Percentiles rank a stretch among this genome's conserved stretches.
phyloP scores from a whole-genome alignment of 2,888 invertebrate species.

The Polylopha cassiicola region DNA sequence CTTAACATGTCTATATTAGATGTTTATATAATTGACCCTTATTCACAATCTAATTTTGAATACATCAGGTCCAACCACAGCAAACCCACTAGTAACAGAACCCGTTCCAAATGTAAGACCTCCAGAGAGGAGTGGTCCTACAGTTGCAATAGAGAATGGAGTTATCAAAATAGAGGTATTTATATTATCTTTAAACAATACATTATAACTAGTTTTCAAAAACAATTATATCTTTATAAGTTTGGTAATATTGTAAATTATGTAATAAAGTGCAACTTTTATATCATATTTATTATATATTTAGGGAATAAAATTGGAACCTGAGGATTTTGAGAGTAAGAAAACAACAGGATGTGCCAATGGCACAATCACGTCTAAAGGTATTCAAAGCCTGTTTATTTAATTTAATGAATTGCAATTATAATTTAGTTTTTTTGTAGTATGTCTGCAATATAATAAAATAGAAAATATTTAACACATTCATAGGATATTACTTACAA shows the following conservation, averaged over 20 bases:
- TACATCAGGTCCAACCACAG: background rate
- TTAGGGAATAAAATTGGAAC: constrained; percentile 16
- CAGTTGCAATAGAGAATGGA: constrained; percentile 71
- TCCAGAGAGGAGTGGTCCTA: constrained; percentile 48
- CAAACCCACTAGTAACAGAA: constrained; percentile 2
- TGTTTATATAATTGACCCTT: too few relatives aligned
- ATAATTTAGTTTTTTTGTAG: too few relatives aligned
- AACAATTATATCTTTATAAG: too few relatives aligned
- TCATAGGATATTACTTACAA: constrained; percentile 23
- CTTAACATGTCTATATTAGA: too few relatives aligned
- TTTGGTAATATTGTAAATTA: too few relatives aligned
- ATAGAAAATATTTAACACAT: too few relatives aligned
- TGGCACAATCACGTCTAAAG: constrained; percentile 1
- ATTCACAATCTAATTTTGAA: too few relatives aligned
- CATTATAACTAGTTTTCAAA: background rate
- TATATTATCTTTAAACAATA: background rate
- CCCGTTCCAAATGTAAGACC: constrained; percentile 25
- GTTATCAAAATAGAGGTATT: constrained; percentile 54
- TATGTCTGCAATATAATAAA: too few relatives aligned
- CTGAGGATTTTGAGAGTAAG: background rate
- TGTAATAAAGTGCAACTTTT: too few relatives aligned
- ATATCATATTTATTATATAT: constrained; percentile 1
- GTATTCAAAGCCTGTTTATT: too few relatives aligned
- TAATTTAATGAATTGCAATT: too few relatives aligned
- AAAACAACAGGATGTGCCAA: constrained; percentile 1